A percentile compares a stretch with the other conserved stretches of the same genome.
Evolutionary conservation across 1,140 invertebrate genomes (phyloP).

Genomic region (Megalonaias nervosa): DNA sequence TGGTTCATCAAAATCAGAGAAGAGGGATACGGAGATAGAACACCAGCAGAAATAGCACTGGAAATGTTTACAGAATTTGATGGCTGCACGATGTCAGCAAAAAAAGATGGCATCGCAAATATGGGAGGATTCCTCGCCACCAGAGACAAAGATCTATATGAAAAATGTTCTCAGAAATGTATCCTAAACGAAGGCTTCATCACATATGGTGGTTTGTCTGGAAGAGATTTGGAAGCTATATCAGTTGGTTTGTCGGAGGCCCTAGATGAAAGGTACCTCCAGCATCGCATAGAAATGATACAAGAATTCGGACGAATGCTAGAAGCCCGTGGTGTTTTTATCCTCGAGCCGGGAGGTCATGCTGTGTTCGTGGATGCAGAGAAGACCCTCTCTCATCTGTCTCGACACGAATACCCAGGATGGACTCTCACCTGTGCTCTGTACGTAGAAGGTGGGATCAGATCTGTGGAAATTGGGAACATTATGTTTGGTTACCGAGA

Average conservation of each 20-base stretch:
- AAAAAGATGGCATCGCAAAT: constrained; percentile 37
- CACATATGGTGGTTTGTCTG: constrained; percentile 33
- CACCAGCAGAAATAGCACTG: constrained; percentile 16
- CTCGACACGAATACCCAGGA: too few species aligned
- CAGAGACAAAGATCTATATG: constrained; percentile 5
- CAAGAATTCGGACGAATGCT: constrained; percentile 17
- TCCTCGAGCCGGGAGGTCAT: constrained; percentile 7
- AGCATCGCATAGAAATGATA: constrained; percentile 8
- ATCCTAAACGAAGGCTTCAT: constrained; percentile 28
- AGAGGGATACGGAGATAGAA: constrained; percentile 7
- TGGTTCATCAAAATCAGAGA: constrained; percentile 28
- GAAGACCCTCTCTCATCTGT: not conserved
- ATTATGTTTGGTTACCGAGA: too few species aligned
- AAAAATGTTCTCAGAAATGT: not conserved
- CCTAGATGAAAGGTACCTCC: constrained; percentile 27
- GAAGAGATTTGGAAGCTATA: constrained; percentile 34
- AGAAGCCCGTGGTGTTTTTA: not conserved
- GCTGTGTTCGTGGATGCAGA: constrained; percentile 11
- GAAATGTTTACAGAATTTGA: constrained; percentile 25
- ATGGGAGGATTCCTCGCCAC: constrained; percentile 30
- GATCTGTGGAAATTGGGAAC: too few species aligned
- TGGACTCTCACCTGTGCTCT: too few species aligned
- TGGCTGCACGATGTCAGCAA: constrained; percentile 21
- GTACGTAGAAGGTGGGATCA: too few species aligned
- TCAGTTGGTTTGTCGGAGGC: constrained; percentile 27